A percentile compares a stretch with the other conserved stretches of the same genome.
These are phyloP conservation scores for Mastomys coucha DNA, from an alignment of 2,113 vertebrate genomes.

Conservation along the genomic window DNA sequence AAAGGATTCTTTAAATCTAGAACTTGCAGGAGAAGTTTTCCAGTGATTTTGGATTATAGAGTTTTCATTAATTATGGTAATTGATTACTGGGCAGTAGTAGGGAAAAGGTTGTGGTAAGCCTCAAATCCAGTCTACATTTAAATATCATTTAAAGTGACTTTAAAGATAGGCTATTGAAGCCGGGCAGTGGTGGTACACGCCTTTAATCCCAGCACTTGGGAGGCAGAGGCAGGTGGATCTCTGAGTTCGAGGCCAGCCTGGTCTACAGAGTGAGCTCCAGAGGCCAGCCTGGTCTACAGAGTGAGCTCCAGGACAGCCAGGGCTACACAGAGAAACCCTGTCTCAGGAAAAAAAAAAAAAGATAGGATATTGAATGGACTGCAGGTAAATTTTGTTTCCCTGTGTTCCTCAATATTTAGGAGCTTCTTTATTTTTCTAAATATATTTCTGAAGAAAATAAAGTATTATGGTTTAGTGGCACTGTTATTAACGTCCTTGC, in stretches of 20 bases:
- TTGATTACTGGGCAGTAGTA: neutral
- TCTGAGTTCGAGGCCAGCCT: too few species aligned
- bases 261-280: too few species aligned
- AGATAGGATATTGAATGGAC: neutral
- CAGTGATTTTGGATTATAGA: neutral
- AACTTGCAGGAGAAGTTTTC: slow-evolving; percentile 29
- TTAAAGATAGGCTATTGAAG: neutral
- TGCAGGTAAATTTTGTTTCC: slow-evolving; percentile 15
- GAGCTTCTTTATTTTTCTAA: slow-evolving; percentile 32
- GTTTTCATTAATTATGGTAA: neutral
- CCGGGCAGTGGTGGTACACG: too few species aligned
- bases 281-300: too few species aligned
- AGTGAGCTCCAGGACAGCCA: too few species aligned
- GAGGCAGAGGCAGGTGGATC: too few species aligned
- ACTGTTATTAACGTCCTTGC: slow-evolving; percentile 22
- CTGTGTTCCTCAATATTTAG: slow-evolving; percentile 11
- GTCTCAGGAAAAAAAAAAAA: too few species aligned
- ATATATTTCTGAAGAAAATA: neutral
- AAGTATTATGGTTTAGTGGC: neutral
- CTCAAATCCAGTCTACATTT: slow-evolving; percentile 9
- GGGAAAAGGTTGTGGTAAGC: neutral
- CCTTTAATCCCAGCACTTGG: too few species aligned
- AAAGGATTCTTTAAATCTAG: neutral
- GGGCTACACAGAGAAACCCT: too few species aligned
- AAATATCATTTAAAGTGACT: neutral